phyloP scores from a whole-genome alignment of 2,113 vertebrate species.

The Otus sunia region DNA sequence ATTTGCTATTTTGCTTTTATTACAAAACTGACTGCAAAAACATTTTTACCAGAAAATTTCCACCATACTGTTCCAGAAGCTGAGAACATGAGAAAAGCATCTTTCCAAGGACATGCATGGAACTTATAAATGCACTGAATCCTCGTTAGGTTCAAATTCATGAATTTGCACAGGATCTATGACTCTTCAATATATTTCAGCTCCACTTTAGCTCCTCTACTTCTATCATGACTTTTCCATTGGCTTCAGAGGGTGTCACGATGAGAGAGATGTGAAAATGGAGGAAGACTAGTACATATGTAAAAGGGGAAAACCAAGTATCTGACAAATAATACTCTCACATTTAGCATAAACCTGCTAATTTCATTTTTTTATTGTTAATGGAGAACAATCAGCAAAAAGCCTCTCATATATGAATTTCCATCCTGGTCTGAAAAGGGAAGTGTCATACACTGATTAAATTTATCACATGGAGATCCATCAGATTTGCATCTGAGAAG shows the following conservation, averaged over 20 bases:
- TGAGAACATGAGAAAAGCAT: not conserved
- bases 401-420: not conserved
- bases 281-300: not conserved
- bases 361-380: not conserved
- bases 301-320: not conserved
- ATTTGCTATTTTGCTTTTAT: not conserved
- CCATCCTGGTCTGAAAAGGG: not conserved
- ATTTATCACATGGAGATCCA: not conserved
- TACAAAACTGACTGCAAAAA: not conserved
- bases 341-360: not conserved
- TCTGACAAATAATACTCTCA: not conserved
- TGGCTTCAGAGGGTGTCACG: not conserved
- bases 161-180: not conserved
- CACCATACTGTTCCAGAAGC: not conserved
- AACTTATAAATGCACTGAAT: not conserved
- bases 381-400: not conserved
- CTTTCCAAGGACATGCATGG: not conserved
- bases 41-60: not conserved
- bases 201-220: not conserved
- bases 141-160: not conserved
- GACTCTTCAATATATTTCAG: not conserved
- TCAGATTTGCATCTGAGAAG: not conserved
- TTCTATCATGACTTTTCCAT: not conserved
- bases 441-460: not conserved
- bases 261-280: not conserved